Evolutionary conservation across 2,888 invertebrate species (phyloP), one percentile per base, ranked within the genome.

Genomic region (Prenolepis imparis): DNA sequence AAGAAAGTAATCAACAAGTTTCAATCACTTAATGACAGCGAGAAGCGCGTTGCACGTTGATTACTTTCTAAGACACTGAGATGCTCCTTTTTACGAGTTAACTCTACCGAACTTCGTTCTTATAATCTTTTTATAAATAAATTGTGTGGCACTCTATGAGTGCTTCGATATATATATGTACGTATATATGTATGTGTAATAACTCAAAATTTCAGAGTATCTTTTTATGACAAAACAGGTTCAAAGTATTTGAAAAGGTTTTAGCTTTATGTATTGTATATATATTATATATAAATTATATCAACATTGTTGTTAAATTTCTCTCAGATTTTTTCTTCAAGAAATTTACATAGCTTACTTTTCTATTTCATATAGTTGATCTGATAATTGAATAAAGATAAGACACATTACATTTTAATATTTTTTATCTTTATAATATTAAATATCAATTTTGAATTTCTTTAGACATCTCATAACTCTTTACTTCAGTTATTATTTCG

Each of bases 1-100:
- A 68, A 80, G 70, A 80, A 80, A 70, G 68, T 80, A 61, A 80
- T 80, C 78, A 80, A 61, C 59, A 68, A 70, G 68, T 68, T 44
- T 68, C 18, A 68, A 36, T 55, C 48, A 24, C 44, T 41, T n/a
- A 44, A 63, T 36, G 6, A 44, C 12, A 21, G 6, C 28, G 28
- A 41, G 41, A 28, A 32, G 8, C 77, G 41, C 55, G 28, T 57
- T 67, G 68, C n/a, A 32, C 41, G 39, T 57, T 78, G 67, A 78
- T 67, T 78, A 32, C 24, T 78, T 80, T 68, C 44, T 48, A 61
- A 68, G 39, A 5, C 41, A 5, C n/a, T 41, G 1, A 15, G 21
- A 67, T 28, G 59, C 11, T 55, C 6, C 41, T 48, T 80, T 78
- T 78, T 70, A 32, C 32, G 24, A 12, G 0, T 24, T 24, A 15